Evolutionary conservation across 2,113 vertebrate species (phyloP), one percentile per base, ranked within the genome.

Genomic region (Astur gentilis): DNA sequence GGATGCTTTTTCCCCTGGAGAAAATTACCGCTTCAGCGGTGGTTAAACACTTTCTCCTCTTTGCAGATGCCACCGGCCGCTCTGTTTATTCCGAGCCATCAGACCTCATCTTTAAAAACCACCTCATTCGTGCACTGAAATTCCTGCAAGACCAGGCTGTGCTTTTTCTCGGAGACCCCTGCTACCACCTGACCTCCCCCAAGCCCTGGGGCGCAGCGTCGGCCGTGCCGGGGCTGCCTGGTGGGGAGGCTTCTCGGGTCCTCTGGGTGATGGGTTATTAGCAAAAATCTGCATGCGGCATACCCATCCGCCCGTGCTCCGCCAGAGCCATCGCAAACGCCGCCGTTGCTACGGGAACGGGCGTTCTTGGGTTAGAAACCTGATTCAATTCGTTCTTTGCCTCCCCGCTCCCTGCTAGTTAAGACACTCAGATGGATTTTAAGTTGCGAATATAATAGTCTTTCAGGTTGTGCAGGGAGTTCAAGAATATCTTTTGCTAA

Each of bases 291-390:
- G 80, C 54, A 12, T 27, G 77, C 40, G 5, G 29, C 91, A 1
- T 19, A 15, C 38, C 70, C 80, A 21, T 29, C 75, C 47, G 23
- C 89, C 83, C 9, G 40, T 26, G 20, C 21, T 34, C 16, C 1
- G 2, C 47, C 40, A 7, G 81, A 66, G 6, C 47, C 84, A 11
- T 29, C 7, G 22, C 66, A 31, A 12, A 22, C 17, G 38, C 89
- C 47, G 91, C 94, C 1, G 96, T 97, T 97, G 95, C 96, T 6
- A 95, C 44, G 95, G 96, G 91, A 97, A 96, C 96, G 22, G 84
- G 57, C 4, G 12, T 34, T 38, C 54, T 40, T 47, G 73, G 87
- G 90, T 16, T 92, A n/a, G 75, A 92, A 96, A 86, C 71, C 92
- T 62, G 77, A 0, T 67, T 49, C 19, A 29, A n/a, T 94, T 75